Conservation (phyloP, 2,797 vertebrate species). For the Phrynocephalus forsythii region DNA sequence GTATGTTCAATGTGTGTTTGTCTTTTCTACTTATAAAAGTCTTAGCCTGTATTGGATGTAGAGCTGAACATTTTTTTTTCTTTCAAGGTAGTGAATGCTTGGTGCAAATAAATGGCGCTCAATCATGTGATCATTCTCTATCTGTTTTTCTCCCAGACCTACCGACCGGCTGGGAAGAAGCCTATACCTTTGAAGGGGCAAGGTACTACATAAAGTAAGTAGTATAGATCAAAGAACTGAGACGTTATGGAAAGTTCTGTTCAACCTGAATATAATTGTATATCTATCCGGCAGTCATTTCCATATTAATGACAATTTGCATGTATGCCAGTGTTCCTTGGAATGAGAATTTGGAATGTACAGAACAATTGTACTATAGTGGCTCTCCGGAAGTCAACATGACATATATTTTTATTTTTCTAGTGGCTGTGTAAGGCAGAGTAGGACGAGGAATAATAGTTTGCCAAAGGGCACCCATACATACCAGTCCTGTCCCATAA, state of each 20-base stretch:
- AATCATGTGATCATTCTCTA: constrained; percentile 57
- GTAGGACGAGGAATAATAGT: background rate
- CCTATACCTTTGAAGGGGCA: constrained; percentile 96
- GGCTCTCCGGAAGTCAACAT: background rate
- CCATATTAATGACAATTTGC: background rate
- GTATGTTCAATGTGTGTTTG: background rate
- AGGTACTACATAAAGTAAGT: constrained; percentile 99
- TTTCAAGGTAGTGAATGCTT: background rate
- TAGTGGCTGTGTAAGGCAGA: background rate
- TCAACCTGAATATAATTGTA: background rate
- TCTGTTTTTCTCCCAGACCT: constrained; percentile 84
- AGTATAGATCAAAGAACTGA: background rate
- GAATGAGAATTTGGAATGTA: background rate
- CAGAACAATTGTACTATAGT: background rate
- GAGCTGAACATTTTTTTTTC: background rate
- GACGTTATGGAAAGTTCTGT: constrained; percentile 36
- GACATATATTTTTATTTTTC: background rate
- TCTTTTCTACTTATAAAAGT: background rate
- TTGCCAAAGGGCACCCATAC: background rate
- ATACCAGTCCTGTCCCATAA: background rate
- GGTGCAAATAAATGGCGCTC: background rate
- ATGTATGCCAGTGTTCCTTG: background rate
- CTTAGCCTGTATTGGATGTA: background rate
- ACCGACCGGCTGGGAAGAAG: constrained; percentile 98
- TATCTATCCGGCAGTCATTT: background rate